Conservation (phyloP, 2,888 invertebrate species). For the Alcis repandata region DNA sequence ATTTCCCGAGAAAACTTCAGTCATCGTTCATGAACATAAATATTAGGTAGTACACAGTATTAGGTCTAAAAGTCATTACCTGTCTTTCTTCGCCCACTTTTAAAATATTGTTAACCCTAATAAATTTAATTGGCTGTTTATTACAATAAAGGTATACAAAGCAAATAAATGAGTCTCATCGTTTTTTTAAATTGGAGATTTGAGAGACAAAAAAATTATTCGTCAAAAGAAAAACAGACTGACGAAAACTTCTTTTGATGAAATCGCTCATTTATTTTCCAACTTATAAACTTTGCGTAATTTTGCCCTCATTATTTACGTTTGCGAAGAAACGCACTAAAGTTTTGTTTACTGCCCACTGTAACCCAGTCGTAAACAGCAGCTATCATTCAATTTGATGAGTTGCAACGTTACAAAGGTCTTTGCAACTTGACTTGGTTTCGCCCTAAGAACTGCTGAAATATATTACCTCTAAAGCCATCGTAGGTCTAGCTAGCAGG, state of each 20-base stretch:
- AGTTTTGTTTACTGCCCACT: constrained; percentile 12
- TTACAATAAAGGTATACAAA: background rate
- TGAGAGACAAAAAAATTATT: background rate
- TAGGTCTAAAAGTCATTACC: background rate
- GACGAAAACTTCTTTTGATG: constrained; percentile 4
- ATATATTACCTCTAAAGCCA: background rate
- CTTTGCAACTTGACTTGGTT: background rate
- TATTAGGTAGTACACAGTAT: background rate
- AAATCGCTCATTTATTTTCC: background rate
- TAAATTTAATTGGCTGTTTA: background rate
- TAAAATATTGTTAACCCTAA: background rate
- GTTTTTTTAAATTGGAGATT: background rate
- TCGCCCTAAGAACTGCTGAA: background rate
- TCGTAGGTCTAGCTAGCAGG: background rate
- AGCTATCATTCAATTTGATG: constrained; percentile 18
- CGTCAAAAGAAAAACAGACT: background rate
- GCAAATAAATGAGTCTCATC: constrained; percentile 4
- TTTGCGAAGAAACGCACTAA: constrained; percentile 1
- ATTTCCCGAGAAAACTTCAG: constrained; percentile 22
- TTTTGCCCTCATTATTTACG: constrained; percentile 5
- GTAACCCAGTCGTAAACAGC: constrained; percentile 13
- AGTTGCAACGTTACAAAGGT: constrained; percentile 10
- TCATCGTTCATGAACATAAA: background rate
- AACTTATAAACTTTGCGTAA: background rate
- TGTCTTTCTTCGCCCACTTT: background rate